Evolutionary conservation across 2,113 vertebrate species (phyloP).

Genomic region (Varanus salvator): DNA sequence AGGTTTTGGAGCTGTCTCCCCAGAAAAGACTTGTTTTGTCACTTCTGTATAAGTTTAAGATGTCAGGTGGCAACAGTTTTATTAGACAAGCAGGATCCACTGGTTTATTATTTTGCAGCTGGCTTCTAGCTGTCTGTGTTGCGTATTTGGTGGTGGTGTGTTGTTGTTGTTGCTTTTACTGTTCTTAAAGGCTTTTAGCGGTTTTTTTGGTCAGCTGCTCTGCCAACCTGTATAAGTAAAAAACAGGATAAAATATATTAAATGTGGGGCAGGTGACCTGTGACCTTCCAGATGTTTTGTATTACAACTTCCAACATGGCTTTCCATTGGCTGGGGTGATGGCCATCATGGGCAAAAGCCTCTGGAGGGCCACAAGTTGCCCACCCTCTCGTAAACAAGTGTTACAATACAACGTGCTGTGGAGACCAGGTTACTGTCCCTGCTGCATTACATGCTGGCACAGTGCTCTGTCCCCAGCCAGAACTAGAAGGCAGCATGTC

Average conservation of each 20-base stretch:
- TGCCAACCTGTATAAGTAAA: background rate
- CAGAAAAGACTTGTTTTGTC: background rate
- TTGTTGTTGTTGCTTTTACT: background rate
- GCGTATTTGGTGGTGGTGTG: background rate
- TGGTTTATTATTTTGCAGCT: background rate
- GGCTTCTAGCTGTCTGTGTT: background rate
- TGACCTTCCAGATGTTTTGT: too few species aligned
- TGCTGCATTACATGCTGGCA: background rate
- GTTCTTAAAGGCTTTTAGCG: background rate
- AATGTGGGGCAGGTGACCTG: too few species aligned
- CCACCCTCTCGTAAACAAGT: background rate
- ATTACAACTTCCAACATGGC: too few species aligned
- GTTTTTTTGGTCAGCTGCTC: background rate
- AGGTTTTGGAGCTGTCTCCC: background rate
- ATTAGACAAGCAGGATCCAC: background rate
- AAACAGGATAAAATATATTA: background rate
- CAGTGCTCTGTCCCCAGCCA: background rate
- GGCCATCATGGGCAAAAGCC: too few species aligned
- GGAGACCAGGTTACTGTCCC: background rate
- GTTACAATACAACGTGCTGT: background rate
- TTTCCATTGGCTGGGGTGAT: too few species aligned
- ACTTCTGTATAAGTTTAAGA: background rate
- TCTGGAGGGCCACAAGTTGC: too few species aligned
- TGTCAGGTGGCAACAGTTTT: background rate
- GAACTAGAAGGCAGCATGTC: background rate